Percentiles rank a stretch among this genome's conserved stretches.
Conservation (phyloP, 1,140 invertebrate genomes). For the Trichonephila clavipes region DNA sequence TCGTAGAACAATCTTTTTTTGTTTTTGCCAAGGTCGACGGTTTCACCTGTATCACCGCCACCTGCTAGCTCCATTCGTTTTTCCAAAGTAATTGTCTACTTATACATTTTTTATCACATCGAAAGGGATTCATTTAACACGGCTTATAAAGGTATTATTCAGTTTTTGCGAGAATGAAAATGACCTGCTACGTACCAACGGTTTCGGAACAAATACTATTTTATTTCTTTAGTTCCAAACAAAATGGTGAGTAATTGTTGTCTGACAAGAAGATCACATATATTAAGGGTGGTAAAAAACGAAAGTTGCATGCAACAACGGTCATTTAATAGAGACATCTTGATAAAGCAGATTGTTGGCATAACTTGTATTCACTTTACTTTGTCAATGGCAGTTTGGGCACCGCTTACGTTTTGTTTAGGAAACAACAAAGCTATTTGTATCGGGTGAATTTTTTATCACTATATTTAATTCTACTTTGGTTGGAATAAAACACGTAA, state of each 20-base stretch:
- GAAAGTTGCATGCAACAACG: neutral
- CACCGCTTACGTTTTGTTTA: neutral
- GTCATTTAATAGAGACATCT: slow-evolving; percentile 15
- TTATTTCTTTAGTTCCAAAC: neutral
- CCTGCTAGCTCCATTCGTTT: neutral
- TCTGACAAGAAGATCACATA: slow-evolving; percentile 28
- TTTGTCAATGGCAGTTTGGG: neutral
- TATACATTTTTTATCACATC: neutral
- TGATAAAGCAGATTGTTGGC: neutral
- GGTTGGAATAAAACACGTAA: neutral
- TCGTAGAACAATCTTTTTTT: too few species aligned
- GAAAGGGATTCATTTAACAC: slow-evolving; percentile 6
- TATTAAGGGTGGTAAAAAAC: neutral
- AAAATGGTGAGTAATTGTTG: slow-evolving; percentile 14
- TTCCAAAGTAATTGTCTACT: neutral
- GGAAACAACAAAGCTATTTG: slow-evolving; percentile 11
- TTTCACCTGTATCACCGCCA: neutral
- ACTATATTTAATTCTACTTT: neutral
- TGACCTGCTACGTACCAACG: neutral
- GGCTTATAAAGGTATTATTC: neutral
- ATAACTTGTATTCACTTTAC: neutral
- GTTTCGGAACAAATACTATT: neutral
- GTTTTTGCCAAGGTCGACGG: too few species aligned
- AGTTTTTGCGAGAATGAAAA: neutral
- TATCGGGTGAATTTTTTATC: neutral